These are phyloP conservation scores for Endotricha flammealis DNA, from an alignment of 2,888 invertebrate species.

Conservation along the genomic window DNA sequence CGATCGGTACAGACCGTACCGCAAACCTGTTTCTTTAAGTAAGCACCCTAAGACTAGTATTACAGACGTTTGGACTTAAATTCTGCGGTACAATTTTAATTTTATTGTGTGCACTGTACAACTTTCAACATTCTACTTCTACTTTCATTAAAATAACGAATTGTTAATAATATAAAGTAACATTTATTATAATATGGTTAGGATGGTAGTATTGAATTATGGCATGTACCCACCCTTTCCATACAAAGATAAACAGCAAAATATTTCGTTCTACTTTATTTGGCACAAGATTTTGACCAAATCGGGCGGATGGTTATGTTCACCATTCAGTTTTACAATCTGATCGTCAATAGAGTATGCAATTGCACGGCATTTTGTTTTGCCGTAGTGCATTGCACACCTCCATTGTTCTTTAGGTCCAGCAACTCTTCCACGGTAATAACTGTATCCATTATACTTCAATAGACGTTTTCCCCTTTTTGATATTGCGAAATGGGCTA, in stretches of 20 bases:
- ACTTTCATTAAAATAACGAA: too few species aligned
- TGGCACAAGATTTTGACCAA: neutral
- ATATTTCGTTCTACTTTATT: neutral
- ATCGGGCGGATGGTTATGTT: constrained; percentile 21
- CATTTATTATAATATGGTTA: too few species aligned
- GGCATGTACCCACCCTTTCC: too few species aligned
- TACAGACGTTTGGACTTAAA: too few species aligned
- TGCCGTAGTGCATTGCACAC: constrained; percentile 25
- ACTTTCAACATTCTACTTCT: too few species aligned
- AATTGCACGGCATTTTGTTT: constrained; percentile 24
- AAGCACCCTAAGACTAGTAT: too few species aligned
- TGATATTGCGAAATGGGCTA: constrained; percentile 20
- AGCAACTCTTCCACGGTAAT: constrained; percentile 16
- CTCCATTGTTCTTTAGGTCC: constrained; percentile 24
- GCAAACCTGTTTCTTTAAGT: too few species aligned
- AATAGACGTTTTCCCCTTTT: constrained; percentile 25
- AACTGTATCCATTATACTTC: constrained; percentile 23
- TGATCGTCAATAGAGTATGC: constrained; percentile 20
- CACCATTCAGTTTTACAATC: constrained; percentile 20
- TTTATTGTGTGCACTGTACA: too few species aligned
- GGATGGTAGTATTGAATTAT: too few species aligned
- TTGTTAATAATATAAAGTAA: too few species aligned
- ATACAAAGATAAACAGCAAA: neutral
- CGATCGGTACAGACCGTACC: too few species aligned
- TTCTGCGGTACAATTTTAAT: too few species aligned